phyloP scores from a whole-genome alignment of 2,888 invertebrate species.

The Marronus borbonicus region DNA sequence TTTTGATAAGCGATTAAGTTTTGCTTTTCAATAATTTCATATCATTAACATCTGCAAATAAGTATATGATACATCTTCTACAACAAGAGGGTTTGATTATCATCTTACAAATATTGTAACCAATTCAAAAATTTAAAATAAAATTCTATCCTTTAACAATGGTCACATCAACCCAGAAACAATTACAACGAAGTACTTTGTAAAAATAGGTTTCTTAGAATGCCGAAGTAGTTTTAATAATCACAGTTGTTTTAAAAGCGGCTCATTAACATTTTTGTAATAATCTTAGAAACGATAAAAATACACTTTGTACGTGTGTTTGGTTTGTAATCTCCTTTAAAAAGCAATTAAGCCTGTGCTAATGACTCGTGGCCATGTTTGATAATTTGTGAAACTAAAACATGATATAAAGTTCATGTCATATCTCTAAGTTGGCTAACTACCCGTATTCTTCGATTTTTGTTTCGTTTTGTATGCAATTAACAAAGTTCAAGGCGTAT shows the following conservation, averaged over 20 bases:
- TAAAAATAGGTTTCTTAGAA: not conserved
- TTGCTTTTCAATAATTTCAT: not conserved
- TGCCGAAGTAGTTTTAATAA: not conserved
- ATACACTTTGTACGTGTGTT: slow-evolving; percentile 19
- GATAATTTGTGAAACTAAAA: slow-evolving; percentile 21
- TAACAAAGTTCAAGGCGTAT: not conserved
- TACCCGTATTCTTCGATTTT: not conserved
- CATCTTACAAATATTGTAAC: not conserved
- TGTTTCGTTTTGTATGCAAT: not conserved
- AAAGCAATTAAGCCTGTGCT: slow-evolving; percentile 23
- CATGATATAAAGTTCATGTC: slow-evolving; percentile 3
- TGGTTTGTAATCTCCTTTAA: slow-evolving; percentile 21
- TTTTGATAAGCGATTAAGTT: not conserved
- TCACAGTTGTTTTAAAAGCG: slow-evolving; percentile 11
- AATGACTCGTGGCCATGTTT: slow-evolving; percentile 5
- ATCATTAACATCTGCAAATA: slow-evolving; percentile 1
- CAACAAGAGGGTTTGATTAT: not conserved
- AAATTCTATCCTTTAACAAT: not conserved
- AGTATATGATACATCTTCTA: not conserved
- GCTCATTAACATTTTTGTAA: slow-evolving; percentile 26
- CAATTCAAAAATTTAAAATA: not conserved
- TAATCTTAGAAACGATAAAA: slow-evolving; percentile 30
- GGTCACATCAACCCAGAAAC: no score
- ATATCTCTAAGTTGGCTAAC: not conserved
- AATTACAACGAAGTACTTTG: not conserved